Conservation (phyloP, 2,113 vertebrate species). For the Passer domesticus region DNA sequence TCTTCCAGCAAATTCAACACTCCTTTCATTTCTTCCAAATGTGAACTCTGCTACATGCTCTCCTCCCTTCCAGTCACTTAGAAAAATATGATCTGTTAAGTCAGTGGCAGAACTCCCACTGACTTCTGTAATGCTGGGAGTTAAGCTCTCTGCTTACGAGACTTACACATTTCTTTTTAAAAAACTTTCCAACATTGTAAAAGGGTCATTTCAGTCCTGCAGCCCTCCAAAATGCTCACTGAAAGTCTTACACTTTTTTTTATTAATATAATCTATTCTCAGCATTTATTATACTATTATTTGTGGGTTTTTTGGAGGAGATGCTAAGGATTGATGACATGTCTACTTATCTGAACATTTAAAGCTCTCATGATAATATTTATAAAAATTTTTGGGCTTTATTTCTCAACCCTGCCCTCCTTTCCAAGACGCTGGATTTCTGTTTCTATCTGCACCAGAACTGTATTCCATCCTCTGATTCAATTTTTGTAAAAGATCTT, state of each 20-base stretch:
- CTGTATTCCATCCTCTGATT: not conserved
- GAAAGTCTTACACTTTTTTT: not conserved
- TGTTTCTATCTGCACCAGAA: not conserved
- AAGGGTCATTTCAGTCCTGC: conserved; percentile 7
- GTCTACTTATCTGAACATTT: not conserved
- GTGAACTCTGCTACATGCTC: not conserved
- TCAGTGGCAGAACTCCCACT: conserved; percentile 35
- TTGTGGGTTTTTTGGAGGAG: not conserved
- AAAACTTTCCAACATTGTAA: not conserved
- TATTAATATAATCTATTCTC: not conserved
- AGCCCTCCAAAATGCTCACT: not conserved
- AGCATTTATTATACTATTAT: not conserved
- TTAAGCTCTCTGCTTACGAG: conserved; percentile 12
- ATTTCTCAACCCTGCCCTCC: not conserved
- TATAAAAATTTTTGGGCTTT: not conserved
- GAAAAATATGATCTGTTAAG: not conserved
- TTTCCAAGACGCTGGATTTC: not conserved
- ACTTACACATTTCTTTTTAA: not conserved
- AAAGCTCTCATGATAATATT: not conserved
- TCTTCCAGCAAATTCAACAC: conserved; percentile 21
- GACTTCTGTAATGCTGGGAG: conserved; percentile 22
- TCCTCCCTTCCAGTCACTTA: not conserved
- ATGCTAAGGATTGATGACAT: not conserved
- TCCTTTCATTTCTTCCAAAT: conserved; percentile 22
- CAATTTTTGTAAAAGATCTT: not conserved